A percentile compares a stretch with the other conserved stretches of the same genome.
These are phyloP conservation scores for Sylvia atricapilla DNA, from an alignment of 2,113 vertebrate species.

Conservation along the genomic window DNA sequence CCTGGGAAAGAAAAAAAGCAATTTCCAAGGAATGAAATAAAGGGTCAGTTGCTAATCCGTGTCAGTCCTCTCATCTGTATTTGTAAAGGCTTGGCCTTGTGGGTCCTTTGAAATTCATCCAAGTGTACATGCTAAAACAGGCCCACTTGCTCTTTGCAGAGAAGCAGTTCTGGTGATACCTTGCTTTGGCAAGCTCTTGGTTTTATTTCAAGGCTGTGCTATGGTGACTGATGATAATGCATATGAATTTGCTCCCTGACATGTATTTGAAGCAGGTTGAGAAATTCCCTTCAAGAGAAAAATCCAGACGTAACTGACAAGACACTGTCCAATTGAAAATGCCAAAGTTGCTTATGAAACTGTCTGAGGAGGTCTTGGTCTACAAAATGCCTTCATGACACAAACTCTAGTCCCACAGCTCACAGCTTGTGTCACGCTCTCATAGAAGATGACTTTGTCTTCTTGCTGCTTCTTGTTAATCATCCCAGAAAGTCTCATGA, in stretches of 20 bases:
- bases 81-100: background rate
- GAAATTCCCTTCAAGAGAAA: background rate
- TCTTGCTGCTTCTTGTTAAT: background rate
- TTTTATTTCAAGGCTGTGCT: slow-evolving; percentile 3
- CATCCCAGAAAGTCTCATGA: background rate
- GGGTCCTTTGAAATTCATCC: background rate
- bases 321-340: background rate
- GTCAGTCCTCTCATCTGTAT: background rate
- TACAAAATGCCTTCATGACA: background rate
- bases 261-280: background rate
- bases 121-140: background rate
- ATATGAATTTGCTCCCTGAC: background rate
- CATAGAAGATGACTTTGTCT: background rate
- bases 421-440: background rate
- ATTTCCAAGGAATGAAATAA: background rate
- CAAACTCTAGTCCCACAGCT: background rate
- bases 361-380: background rate
- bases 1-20: background rate
- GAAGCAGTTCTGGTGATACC: background rate
- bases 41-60: background rate
- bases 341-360: background rate
- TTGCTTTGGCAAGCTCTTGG: background rate
- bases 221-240: background rate
- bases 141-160: background rate
- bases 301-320: background rate